Percentiles rank a stretch among this genome's conserved stretches.
Evolutionary conservation across 1,140 invertebrate species (phyloP).

Genomic region (Drosophila saltans): DNA sequence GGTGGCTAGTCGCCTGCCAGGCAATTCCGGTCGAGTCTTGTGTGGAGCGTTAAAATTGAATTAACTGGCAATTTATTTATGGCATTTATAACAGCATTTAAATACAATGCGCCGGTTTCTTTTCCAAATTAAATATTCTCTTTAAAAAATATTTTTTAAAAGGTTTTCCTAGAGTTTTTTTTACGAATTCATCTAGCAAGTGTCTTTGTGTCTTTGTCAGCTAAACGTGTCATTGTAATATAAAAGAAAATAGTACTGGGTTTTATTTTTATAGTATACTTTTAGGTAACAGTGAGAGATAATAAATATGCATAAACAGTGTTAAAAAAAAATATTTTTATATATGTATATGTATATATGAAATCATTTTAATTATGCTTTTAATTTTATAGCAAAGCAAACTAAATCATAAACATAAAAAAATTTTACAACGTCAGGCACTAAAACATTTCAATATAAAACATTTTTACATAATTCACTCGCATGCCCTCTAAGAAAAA

Average conservation of each 20-base stretch:
- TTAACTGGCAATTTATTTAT: constrained; percentile 44
- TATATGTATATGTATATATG: neutral
- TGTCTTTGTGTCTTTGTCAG: neutral
- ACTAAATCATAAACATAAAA: constrained; percentile 42
- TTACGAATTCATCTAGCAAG: neutral
- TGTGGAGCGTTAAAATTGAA: constrained; percentile 29
- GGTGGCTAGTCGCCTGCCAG: neutral
- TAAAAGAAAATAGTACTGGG: too few relatives aligned
- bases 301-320: constrained; percentile 5
- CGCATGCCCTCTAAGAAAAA: constrained; percentile 23
- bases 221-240: neutral
- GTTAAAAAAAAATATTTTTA: neutral
- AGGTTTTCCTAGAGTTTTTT: neutral
- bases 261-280: neutral
- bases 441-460: constrained; percentile 35
- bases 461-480: constrained; percentile 52
- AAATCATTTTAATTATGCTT: constrained; percentile 43
- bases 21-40: neutral
- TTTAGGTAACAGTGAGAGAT: neutral
- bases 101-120: constrained; percentile 17
- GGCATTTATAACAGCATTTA: constrained; percentile 31
- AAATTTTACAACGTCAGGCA: constrained; percentile 28
- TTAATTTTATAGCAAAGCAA: constrained; percentile 38
- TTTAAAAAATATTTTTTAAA: neutral
- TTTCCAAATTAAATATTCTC: neutral